phyloP scores from a whole-genome alignment of 2,113 vertebrate species.

The Colinus virginianus region DNA sequence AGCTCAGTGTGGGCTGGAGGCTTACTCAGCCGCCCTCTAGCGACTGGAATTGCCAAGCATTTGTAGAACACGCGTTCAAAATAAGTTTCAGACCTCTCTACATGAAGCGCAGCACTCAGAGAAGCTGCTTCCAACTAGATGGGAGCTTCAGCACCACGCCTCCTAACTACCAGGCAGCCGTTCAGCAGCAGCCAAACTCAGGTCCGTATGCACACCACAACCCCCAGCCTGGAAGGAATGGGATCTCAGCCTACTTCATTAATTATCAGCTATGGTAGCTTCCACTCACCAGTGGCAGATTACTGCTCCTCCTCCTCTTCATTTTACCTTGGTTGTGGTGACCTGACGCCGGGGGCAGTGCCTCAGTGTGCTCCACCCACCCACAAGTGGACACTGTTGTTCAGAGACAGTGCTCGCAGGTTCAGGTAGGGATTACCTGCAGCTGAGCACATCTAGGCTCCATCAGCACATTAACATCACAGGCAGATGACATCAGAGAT shows the following conservation, averaged over 20 bases:
- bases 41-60: background rate
- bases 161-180: background rate
- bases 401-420: background rate
- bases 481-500: background rate
- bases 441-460: background rate
- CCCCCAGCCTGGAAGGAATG: background rate
- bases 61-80: background rate
- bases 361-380: background rate
- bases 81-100: background rate
- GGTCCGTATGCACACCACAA: background rate
- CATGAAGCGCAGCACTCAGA: background rate
- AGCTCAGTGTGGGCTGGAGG: accelerated
- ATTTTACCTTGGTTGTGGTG: background rate
- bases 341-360: accelerated
- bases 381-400: background rate
- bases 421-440: background rate
- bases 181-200: background rate
- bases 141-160: background rate
- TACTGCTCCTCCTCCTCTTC: background rate
- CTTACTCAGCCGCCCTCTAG: background rate
- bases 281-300: background rate
- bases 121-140: background rate
- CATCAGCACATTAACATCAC: background rate
- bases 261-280: background rate
- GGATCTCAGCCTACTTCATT: background rate